Base-by-base conservation (phyloP, 2,888 invertebrate species). In the Catocala fraxini region DNA sequence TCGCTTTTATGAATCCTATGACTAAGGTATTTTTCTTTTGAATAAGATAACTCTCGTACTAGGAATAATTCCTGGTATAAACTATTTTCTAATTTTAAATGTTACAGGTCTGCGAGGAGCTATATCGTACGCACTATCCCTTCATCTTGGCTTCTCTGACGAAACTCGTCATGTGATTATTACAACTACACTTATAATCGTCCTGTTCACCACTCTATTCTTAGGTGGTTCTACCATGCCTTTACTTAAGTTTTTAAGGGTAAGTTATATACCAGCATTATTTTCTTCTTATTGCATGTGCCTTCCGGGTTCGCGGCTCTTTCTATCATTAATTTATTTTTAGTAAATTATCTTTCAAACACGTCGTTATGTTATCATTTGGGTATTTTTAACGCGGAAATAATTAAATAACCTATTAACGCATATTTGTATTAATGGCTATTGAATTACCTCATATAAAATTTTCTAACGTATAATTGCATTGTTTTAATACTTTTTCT, bases 191-290 rank as follows among this genome's bases (percentile, higher is more conserved):
- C 95, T 99, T n/a, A 99, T 99, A 71, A 98, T 99, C 73, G 99
- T 99, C 6, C 94, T 99, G 51, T 98, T 99, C 80, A 99, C 99
- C 0, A 99, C 99, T 0, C 93, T 99, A 45, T 95, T 99, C 83
- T 96, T 99, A 79, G 99, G 99, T 42, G 99, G 99, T 3, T 98
- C 99, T 7, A 99, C 99, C 0, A 98, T 99, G 98, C 99, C 99
- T 0, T 91, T 99, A 68, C 94, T 99, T 79, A 99, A 99, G 95
- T 97, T 98, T 84, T 95, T 99, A 75, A 96, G 98, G 89, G 97
- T 97, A 75, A 91, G 77, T n/a, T 1, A 49, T 1, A 49, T 11
- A 5, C 35, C 52, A 13, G 35, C 25, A 52, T 43, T 4, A 58
- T 59, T 64, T 11, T 33, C 6, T 49, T 9, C 25, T 1, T 12